Conservation (phyloP, 2,113 vertebrate genomes). For the Neomonachus schauinslandi region DNA sequence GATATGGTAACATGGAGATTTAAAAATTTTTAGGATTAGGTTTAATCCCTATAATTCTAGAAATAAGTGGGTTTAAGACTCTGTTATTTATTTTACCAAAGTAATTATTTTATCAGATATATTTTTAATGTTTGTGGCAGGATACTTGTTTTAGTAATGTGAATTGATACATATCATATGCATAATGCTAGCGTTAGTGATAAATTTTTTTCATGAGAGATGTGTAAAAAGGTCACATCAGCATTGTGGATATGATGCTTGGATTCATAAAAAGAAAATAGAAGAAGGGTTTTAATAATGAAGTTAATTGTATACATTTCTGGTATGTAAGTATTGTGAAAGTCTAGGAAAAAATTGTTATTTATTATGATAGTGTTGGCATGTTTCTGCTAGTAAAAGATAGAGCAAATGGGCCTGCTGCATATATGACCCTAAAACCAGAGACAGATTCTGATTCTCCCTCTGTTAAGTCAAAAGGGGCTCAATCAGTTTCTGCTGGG, state of each 20-base stretch:
- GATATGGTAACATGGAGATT: slow-evolving; percentile 63
- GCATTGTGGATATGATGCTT: slow-evolving; percentile 55
- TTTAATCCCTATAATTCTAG: slow-evolving; percentile 71
- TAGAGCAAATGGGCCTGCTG: rapidly evolving
- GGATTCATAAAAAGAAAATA: neutral
- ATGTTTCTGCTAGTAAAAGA: neutral
- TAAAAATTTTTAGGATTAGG: slow-evolving; percentile 69
- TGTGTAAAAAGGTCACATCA: slow-evolving; percentile 30
- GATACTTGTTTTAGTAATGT: rapidly evolving
- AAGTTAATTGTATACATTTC: rapidly evolving
- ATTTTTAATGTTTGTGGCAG: neutral
- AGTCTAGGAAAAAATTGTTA: rapidly evolving
- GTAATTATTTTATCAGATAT: slow-evolving; percentile 59
- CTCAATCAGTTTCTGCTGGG: rapidly evolving
- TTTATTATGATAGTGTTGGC: neutral
- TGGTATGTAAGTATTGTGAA: rapidly evolving
- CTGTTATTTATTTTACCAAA: slow-evolving; percentile 74
- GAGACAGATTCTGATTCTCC: neutral
- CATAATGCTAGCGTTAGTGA: neutral
- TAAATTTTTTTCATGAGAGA: slow-evolving; percentile 41
- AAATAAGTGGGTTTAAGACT: slow-evolving; percentile 58
- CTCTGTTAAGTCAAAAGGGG: rapidly evolving
- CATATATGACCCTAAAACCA: neutral
- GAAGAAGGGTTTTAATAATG: neutral
- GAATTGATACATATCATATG: neutral